Evolutionary conservation across 2,888 invertebrate genomes (phyloP).

Genomic region (Chrysotoxum bicinctum): DNA sequence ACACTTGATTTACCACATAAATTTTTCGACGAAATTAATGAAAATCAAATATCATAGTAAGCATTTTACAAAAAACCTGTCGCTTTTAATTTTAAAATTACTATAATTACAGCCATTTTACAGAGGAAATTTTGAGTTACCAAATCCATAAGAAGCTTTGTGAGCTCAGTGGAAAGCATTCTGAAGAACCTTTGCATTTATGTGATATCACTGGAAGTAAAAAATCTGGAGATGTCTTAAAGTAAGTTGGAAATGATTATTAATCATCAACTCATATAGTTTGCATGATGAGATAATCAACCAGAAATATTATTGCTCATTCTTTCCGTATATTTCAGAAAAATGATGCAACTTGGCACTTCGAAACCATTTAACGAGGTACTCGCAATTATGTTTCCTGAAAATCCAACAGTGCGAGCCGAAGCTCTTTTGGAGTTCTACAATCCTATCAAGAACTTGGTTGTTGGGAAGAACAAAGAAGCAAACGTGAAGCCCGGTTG

Average conservation of each 20-base stretch:
- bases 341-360: conserved; percentile 82
- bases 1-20: not conserved
- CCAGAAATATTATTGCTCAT: too few relatives aligned
- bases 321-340: not conserved
- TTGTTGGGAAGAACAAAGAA: not conserved
- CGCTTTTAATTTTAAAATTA: too few relatives aligned
- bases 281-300: too few relatives aligned
- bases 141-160: conserved; percentile 10
- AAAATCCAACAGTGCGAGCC: conserved; percentile 87
- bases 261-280: too few relatives aligned
- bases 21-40: not conserved
- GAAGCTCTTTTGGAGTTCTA: conserved; percentile 90
- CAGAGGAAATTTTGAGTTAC: not conserved
- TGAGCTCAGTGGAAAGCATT: not conserved
- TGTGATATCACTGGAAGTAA: conserved; percentile 5
- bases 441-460: conserved; percentile 84
- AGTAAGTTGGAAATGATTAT: not conserved
- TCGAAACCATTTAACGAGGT: conserved; percentile 88
- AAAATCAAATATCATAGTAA: not conserved
- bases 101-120: not conserved
- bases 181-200: not conserved
- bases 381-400: conserved; percentile 85
- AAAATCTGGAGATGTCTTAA: not conserved
- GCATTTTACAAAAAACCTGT: too few relatives aligned
- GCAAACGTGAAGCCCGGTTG: not conserved